A percentile compares a stretch with the other conserved stretches of the same genome.
phyloP scores from a whole-genome alignment of 2,888 invertebrate species.

The Drosophila gaucha region DNA sequence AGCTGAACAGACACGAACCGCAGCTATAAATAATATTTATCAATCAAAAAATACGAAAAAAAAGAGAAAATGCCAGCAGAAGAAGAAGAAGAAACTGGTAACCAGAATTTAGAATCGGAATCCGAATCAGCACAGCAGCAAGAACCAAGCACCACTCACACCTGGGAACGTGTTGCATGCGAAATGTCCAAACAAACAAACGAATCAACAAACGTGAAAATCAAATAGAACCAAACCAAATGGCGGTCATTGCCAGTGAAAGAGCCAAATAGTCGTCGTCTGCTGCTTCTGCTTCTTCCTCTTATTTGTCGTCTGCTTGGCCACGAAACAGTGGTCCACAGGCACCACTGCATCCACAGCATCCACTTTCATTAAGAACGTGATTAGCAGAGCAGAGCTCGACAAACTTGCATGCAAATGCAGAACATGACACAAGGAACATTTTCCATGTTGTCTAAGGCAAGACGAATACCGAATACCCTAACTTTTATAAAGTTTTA shows the following conservation, averaged over 20 bases:
- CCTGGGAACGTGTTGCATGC: slow-evolving; percentile 54
- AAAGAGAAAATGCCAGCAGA: slow-evolving; percentile 10
- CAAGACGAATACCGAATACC: slow-evolving; percentile 12
- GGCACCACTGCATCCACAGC: slow-evolving; percentile 29
- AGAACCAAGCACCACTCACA: slow-evolving; percentile 28
- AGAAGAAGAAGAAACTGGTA: slow-evolving; percentile 43
- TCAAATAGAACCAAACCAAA: slow-evolving; percentile 62
- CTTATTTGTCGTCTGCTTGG: slow-evolving; percentile 13
- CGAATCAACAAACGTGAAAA: slow-evolving; percentile 70
- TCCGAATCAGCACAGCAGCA: slow-evolving; percentile 53
- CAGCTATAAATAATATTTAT: slow-evolving; percentile 68
- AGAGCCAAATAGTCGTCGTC: slow-evolving; percentile 33
- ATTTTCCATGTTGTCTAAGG: not conserved
- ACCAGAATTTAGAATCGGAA: slow-evolving; percentile 36
- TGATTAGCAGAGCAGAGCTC: slow-evolving; percentile 66
- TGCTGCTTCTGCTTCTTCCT: not conserved
- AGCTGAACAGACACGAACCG: slow-evolving; percentile 41
- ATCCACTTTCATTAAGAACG: slow-evolving; percentile 81
- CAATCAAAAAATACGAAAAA: slow-evolving; percentile 27
- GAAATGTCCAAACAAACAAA: slow-evolving; percentile 61
- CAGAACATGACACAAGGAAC: slow-evolving; percentile 29
- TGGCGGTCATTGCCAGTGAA: slow-evolving; percentile 79
- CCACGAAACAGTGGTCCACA: slow-evolving; percentile 37
- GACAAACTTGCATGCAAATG: slow-evolving; percentile 71
- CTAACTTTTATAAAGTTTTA: slow-evolving; percentile 6